These are phyloP conservation scores for Lasioglossum figueresi DNA, from an alignment of 2,888 invertebrate species.

Conservation along the genomic window DNA sequence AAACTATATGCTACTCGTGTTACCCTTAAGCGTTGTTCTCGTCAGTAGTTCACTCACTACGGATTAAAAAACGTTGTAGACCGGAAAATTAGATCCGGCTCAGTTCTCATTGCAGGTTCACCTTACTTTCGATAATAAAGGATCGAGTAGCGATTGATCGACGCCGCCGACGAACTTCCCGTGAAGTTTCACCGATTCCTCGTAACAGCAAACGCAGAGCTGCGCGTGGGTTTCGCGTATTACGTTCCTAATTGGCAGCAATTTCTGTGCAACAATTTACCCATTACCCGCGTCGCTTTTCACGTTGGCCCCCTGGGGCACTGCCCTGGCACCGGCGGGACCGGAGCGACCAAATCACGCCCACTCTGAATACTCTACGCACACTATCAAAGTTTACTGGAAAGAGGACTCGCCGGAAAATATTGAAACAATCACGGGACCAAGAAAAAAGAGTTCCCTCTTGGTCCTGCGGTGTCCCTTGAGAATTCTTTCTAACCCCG, in stretches of 20 bases:
- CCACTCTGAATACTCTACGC: not conserved
- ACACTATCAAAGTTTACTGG: not conserved
- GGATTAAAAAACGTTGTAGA: constrained; percentile 67
- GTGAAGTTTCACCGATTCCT: constrained; percentile 6
- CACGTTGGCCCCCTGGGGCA: not conserved
- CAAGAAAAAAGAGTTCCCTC: not conserved
- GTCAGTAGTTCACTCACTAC: constrained; percentile 65
- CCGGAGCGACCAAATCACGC: not conserved
- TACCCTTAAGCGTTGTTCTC: not conserved
- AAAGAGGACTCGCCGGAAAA: not conserved
- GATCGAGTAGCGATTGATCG: not conserved
- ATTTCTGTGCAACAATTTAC: constrained; percentile 30
- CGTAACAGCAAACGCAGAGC: not conserved
- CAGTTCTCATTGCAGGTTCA: constrained; percentile 62
- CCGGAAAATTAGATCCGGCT: constrained; percentile 54
- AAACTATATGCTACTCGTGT: not conserved
- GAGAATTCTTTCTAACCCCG: not conserved
- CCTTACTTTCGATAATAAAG: not conserved
- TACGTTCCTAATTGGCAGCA: constrained; percentile 27
- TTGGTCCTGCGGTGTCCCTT: not conserved
- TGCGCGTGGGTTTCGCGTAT: constrained; percentile 25
- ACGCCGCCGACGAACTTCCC: not conserved
- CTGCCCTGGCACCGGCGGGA: not conserved
- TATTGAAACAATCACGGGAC: not conserved
- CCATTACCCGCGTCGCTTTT: constrained; percentile 22